Evolutionary conservation across 2,113 vertebrate species (phyloP).

Genomic region (Chionomys nivalis): DNA sequence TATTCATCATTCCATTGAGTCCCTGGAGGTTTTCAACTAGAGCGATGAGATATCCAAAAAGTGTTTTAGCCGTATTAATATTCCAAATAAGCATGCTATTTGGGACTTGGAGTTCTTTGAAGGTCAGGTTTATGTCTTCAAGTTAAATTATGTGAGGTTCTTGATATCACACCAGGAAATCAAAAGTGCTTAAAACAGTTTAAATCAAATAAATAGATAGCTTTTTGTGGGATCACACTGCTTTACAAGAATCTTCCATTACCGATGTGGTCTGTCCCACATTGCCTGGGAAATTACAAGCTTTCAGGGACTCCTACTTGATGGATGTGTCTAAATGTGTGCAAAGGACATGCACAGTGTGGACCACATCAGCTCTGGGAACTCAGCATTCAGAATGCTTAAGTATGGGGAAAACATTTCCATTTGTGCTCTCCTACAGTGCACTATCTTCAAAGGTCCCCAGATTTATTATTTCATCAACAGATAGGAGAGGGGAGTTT

Average conservation of each 20-base stretch:
- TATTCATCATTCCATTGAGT: neutral
- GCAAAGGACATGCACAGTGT: constrained; percentile 48
- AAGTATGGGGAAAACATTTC: constrained; percentile 72
- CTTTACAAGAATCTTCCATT: constrained; percentile 73
- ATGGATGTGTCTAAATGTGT: constrained; percentile 71
- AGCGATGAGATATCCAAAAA: neutral
- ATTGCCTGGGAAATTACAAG: constrained; percentile 73
- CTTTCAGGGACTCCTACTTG: constrained; percentile 68
- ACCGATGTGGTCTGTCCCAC: constrained; percentile 47
- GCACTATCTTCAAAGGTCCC: constrained; percentile 76
- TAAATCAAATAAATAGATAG: constrained; percentile 74
- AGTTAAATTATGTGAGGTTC: constrained; percentile 64
- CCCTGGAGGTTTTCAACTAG: neutral
- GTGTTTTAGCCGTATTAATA: constrained; percentile 23
- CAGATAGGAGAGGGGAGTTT: constrained; percentile 76
- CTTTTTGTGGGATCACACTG: constrained; percentile 55
- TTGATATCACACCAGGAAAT: constrained; percentile 62
- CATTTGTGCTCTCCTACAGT: constrained; percentile 65
- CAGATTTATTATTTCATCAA: constrained; percentile 82
- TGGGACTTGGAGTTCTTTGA: constrained; percentile 39
- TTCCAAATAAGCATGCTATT: constrained; percentile 38
- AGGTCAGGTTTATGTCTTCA: constrained; percentile 6
- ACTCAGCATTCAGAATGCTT: constrained; percentile 60
- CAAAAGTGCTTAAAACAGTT: constrained; percentile 75
- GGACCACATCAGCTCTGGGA: constrained; percentile 38